phyloP scores from a whole-genome alignment of 2,888 invertebrate species.

The Emesis castigata region DNA sequence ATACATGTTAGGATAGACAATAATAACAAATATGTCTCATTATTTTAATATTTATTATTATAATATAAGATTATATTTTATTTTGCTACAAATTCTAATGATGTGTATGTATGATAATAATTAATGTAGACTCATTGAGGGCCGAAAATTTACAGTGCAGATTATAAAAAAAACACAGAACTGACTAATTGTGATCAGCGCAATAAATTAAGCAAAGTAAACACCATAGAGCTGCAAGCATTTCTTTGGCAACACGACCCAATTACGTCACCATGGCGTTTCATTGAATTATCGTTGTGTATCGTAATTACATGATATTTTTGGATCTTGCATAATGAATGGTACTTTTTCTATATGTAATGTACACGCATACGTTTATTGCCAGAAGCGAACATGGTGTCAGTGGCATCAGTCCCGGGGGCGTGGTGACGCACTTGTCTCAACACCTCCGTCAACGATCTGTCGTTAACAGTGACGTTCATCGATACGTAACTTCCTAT shows the following conservation, averaged over 20 bases:
- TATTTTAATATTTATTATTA: too few species aligned
- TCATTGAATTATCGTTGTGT: background rate
- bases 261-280: background rate
- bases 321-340: background rate
- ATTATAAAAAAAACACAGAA: too few species aligned
- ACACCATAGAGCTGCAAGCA: too few species aligned
- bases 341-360: slow-evolving; percentile 24
- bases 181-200: too few species aligned
- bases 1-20: too few species aligned
- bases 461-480: slow-evolving; percentile 76
- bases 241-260: background rate
- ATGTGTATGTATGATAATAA: too few species aligned
- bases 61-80: too few species aligned
- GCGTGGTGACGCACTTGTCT: slow-evolving; percentile 77
- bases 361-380: slow-evolving; percentile 34
- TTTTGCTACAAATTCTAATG: too few species aligned
- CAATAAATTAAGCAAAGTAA: too few species aligned
- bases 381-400: slow-evolving; percentile 41
- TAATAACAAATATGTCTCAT: too few species aligned
- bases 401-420: slow-evolving; percentile 63
- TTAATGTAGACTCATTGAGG: too few species aligned
- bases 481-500: slow-evolving; percentile 78
- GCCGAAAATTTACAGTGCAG: too few species aligned
- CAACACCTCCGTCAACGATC: slow-evolving; percentile 71
- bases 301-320: background rate